phyloP scores from a whole-genome alignment of 2,888 invertebrate genomes.

The Kuschelorhynchus macadamiae region DNA sequence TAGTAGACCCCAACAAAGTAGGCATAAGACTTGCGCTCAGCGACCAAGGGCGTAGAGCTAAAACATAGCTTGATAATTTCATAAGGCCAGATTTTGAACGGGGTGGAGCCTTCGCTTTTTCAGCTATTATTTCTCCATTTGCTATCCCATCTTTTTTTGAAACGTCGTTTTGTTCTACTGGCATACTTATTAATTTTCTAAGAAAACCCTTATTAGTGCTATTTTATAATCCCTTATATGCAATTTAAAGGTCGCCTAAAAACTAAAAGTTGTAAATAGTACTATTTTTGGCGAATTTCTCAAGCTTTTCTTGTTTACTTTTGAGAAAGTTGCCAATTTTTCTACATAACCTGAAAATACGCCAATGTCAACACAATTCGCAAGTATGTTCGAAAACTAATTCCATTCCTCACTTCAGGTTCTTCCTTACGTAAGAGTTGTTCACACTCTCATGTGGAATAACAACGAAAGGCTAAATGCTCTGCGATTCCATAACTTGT shows the following conservation, averaged over 20 bases:
- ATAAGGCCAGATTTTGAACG: constrained; percentile 74
- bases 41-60: constrained; percentile 95
- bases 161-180: constrained; percentile 27
- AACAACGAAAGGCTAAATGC: too few species aligned
- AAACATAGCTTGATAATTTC: constrained; percentile 90
- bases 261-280: too few species aligned
- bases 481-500: too few species aligned
- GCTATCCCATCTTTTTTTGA: constrained; percentile 25
- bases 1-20: constrained; percentile 88
- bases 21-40: constrained; percentile 93
- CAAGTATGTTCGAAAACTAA: too few species aligned
- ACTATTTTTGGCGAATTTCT: neutral
- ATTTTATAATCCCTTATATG: neutral
- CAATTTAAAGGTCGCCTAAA: too few species aligned
- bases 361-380: too few species aligned
- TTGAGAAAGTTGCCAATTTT: neutral
- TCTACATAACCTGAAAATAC: neutral
- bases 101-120: constrained; percentile 23
- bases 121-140: constrained; percentile 46
- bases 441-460: too few species aligned
- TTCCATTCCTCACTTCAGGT: too few species aligned
- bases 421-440: too few species aligned
- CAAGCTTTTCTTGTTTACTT: neutral
- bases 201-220: neutral
- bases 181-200: constrained; percentile 31